phyloP scores from a whole-genome alignment of 2,888 invertebrate genomes.

The Poecilobothrus nobilitatus region DNA sequence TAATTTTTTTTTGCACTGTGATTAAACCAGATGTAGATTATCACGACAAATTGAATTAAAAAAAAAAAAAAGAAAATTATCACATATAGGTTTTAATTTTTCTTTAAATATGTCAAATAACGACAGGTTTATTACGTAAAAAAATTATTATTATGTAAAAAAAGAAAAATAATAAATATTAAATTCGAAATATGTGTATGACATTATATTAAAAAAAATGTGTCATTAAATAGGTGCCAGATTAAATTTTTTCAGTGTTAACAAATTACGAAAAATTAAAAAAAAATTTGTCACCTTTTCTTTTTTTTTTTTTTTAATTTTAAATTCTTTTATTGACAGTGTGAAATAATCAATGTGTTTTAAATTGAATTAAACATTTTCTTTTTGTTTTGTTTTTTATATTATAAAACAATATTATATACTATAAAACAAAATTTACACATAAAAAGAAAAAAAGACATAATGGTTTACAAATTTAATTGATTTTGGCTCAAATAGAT shows the following conservation, averaged over 20 bases:
- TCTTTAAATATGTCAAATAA: background rate
- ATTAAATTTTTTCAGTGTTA: background rate
- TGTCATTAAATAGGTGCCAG: background rate
- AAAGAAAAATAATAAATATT: background rate
- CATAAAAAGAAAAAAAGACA: too few species aligned
- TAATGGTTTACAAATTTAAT: too few species aligned
- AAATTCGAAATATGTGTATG: background rate
- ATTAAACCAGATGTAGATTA: background rate
- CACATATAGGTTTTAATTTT: background rate
- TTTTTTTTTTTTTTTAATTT: background rate
- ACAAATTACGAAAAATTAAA: background rate
- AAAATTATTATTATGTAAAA: constrained; percentile 6
- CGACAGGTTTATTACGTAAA: constrained; percentile 7
- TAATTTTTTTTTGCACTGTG: background rate
- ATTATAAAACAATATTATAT: too few species aligned
- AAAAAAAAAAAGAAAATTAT: background rate
- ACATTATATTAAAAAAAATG: background rate
- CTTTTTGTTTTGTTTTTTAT: too few species aligned
- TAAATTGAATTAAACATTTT: too few species aligned
- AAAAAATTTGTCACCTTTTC: background rate
- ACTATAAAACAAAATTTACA: too few species aligned
- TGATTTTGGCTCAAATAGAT: too few species aligned
- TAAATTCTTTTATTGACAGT: background rate
- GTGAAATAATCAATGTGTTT: too few species aligned
- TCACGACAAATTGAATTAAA: background rate